Percentiles rank a stretch among this genome's conserved stretches.
Evolutionary conservation across 2,113 vertebrate genomes (phyloP).

Genomic region (Recurvirostra avosetta): DNA sequence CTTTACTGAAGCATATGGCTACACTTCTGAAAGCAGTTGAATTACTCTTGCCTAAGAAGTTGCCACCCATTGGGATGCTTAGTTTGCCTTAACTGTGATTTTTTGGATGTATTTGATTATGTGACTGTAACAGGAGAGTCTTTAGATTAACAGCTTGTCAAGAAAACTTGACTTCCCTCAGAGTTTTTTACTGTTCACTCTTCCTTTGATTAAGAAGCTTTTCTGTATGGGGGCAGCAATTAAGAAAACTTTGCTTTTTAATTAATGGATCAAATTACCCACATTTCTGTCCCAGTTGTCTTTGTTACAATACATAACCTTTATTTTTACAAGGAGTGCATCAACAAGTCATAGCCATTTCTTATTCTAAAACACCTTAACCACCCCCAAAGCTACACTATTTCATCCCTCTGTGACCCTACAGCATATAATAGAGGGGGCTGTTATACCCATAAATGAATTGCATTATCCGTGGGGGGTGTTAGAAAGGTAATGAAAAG

Average conservation of each 20-base stretch:
- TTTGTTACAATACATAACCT: constrained; percentile 18
- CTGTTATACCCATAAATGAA: not conserved
- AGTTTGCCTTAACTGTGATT: not conserved
- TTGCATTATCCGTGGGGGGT: not conserved
- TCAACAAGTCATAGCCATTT: not conserved
- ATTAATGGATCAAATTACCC: not conserved
- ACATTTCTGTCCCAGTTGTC: not conserved
- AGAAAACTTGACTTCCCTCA: not conserved
- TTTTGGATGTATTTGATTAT: not conserved
- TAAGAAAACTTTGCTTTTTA: not conserved
- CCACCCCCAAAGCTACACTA: not conserved
- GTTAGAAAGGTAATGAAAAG: constrained; percentile 45
- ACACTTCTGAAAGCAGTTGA: not conserved
- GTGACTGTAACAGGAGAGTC: not conserved
- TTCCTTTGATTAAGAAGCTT: not conserved
- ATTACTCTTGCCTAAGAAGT: not conserved
- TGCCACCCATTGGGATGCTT: not conserved
- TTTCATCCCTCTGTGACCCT: not conserved
- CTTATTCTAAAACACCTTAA: not conserved
- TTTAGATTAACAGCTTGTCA: not conserved
- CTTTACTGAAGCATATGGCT: not conserved
- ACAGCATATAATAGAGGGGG: not conserved
- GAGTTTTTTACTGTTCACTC: not conserved
- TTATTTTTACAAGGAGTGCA: not conserved
- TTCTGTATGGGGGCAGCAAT: not conserved